Conservation (phyloP, 2,113 vertebrate species). For the Physeter macrocephalus region DNA sequence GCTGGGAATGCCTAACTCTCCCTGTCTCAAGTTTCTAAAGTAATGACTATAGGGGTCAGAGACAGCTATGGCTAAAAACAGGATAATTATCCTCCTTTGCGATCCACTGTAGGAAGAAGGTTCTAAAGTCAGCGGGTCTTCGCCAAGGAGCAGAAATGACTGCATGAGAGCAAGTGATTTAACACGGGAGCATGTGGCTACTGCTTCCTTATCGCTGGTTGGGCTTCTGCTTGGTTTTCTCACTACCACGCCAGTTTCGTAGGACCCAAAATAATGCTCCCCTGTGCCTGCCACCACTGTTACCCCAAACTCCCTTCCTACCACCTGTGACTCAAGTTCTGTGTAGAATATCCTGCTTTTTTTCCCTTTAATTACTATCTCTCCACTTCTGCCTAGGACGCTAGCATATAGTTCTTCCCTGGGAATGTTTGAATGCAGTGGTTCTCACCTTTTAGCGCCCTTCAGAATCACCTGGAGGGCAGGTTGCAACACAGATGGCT, state of each 20-base stretch:
- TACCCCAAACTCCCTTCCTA: background rate
- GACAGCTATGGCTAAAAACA: background rate
- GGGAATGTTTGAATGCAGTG: background rate
- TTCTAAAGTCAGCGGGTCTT: background rate
- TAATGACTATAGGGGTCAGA: background rate
- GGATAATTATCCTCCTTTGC: background rate
- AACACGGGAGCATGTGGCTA: background rate
- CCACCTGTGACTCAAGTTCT: background rate
- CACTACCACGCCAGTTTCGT: background rate
- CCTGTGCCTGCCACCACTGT: background rate
- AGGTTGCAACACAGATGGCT: background rate
- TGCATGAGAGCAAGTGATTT: background rate
- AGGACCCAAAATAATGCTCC: rapidly evolving
- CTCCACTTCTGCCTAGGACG: background rate
- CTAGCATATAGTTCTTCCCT: background rate
- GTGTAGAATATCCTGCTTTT: background rate
- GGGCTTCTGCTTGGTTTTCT: background rate
- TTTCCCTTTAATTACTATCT: background rate
- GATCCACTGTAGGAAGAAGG: background rate
- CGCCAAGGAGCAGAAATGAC: background rate
- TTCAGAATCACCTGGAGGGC: background rate
- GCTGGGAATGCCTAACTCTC: background rate
- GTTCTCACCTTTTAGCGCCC: background rate
- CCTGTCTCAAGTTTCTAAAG: background rate
- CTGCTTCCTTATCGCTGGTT: background rate